phyloP scores from a whole-genome alignment of 2,113 vertebrate species.

The Pogona vitticeps region DNA sequence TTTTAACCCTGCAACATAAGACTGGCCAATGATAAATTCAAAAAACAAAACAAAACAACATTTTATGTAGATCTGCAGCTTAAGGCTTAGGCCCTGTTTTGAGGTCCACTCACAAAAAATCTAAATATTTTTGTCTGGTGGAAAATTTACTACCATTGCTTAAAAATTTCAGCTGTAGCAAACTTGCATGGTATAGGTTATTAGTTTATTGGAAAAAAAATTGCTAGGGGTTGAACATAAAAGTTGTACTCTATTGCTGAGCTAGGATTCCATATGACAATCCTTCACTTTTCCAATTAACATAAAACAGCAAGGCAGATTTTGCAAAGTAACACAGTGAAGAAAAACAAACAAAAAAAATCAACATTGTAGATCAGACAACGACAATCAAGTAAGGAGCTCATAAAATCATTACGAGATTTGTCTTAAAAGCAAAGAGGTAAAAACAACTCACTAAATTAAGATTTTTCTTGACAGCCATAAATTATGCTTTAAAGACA shows the following conservation, averaged over 20 bases:
- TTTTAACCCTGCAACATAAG: constrained; percentile 36
- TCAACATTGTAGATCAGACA: background rate
- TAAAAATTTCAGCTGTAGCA: background rate
- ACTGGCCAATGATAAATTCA: constrained; percentile 4
- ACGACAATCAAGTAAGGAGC: background rate
- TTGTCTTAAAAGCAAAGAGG: background rate
- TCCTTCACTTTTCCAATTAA: background rate
- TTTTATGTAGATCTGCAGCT: background rate
- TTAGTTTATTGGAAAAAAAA: too few relatives aligned
- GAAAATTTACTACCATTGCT: background rate
- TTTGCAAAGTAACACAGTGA: background rate
- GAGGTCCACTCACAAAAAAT: background rate
- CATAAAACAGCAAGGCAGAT: background rate
- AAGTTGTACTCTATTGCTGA: too few relatives aligned
- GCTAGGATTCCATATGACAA: background rate
- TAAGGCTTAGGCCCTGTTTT: background rate
- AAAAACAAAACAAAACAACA: background rate
- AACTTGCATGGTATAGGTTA: background rate
- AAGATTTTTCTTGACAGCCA: background rate
- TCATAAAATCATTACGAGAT: background rate
- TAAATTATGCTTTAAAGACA: background rate
- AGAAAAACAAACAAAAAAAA: background rate
- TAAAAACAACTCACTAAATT: background rate
- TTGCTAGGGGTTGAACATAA: background rate
- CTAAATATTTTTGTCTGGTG: background rate